Conservation (phyloP, 2,113 vertebrate genomes). For the Pseudorasbora parva region DNA sequence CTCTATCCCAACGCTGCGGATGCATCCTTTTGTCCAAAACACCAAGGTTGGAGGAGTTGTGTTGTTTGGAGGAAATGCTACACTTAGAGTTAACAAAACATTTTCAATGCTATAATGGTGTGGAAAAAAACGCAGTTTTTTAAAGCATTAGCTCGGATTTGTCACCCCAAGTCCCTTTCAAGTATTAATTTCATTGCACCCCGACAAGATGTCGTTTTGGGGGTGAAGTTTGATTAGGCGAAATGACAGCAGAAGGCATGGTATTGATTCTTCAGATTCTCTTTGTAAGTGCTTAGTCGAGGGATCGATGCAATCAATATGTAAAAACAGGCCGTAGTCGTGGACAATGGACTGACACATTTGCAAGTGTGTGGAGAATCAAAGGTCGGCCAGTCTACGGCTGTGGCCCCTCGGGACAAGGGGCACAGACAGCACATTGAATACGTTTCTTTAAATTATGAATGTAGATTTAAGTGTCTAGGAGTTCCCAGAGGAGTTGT, state of each 20-base stretch:
- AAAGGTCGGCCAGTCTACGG: conserved; percentile 45
- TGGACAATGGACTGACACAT: conserved; percentile 45
- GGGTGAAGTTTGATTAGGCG: conserved; percentile 42
- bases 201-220: conserved; percentile 29
- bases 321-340: conserved; percentile 46
- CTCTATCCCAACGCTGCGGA: conserved; percentile 11
- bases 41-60: conserved; percentile 22
- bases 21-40: conserved; percentile 16
- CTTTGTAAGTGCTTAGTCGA: conserved; percentile 53
- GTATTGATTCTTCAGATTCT: conserved; percentile 50
- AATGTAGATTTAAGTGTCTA: conserved; percentile 52
- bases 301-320: conserved; percentile 49
- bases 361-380: conserved; percentile 50
- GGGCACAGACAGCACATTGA: conserved; percentile 40
- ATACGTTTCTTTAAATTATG: conserved; percentile 52
- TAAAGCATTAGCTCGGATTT: background rate
- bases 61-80: background rate
- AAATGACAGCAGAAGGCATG: conserved; percentile 44
- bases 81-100: background rate
- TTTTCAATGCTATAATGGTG: background rate
- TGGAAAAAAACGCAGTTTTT: background rate
- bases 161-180: background rate
- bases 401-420: conserved; percentile 42
- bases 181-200: conserved; percentile 28
- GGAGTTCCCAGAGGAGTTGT: conserved; percentile 26